Evolutionary conservation across 2,113 vertebrate genomes (phyloP).

Genomic region (Pteronura brasiliensis): DNA sequence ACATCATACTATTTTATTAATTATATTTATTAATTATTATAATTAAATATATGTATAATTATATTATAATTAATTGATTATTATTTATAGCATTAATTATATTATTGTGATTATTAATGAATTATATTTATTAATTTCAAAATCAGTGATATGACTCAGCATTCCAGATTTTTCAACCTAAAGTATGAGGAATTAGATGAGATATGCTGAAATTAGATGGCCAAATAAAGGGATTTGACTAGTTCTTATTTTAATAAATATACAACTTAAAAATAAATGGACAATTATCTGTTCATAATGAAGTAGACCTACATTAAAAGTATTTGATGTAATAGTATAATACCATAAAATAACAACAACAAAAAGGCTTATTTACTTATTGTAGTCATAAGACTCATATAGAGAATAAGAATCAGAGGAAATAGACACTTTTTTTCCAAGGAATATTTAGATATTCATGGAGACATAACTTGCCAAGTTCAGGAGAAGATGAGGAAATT

Average conservation of each 20-base stretch:
- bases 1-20: not conserved
- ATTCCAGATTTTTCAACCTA: not conserved
- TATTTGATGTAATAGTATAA: not conserved
- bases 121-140: not conserved
- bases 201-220: not conserved
- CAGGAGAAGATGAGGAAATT: not conserved
- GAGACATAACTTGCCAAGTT: not conserved
- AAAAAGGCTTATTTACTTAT: not conserved
- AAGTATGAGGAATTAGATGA: not conserved
- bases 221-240: not conserved
- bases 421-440: not conserved
- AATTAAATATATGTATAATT: too few relatives aligned
- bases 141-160: not conserved
- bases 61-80: too few relatives aligned
- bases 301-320: not conserved
- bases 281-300: not conserved
- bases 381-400: not conserved
- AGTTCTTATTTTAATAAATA: not conserved
- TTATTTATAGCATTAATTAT: too few relatives aligned
- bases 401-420: not conserved
- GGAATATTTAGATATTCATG: not conserved
- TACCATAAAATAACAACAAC: not conserved
- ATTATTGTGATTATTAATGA: too few relatives aligned
- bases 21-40: too few relatives aligned
- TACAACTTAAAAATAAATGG: not conserved